Base-by-base conservation (phyloP, 2,797 vertebrate genomes). In the Notolepis coatsorum region DNA sequence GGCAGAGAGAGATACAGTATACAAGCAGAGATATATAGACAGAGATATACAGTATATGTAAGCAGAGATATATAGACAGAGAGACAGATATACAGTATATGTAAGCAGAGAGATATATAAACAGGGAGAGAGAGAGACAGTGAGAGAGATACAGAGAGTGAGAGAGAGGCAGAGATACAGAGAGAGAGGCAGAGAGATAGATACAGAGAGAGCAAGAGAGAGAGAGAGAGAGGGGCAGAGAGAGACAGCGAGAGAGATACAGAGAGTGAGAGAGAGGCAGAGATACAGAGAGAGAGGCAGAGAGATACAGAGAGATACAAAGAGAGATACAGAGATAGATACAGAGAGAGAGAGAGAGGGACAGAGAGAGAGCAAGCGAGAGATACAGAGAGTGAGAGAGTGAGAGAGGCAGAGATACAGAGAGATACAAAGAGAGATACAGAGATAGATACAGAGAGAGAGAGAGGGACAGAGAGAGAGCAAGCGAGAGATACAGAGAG, bases 381-480 rank as follows among this genome's bases (percentile, higher is more conserved):
- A 37, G 4, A 18, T 18, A 37, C 7, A 52, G 49, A 24, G 17
- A 1, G 2, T 31, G 60, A 31, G 25, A 35, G 47, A 50, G 28
- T n/a, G 21, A 20, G 18, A 31, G 27, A 66, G 55, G 41, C 17
- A 56, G 10, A 65, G 25, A 61, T 47, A 59, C 43, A 63, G 59
- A 45, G 18, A 20, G 61, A 73, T 52, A 60, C 70, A 51, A 42
- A 80, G 71, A 73, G 81, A n/a, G n/a, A n/a, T n/a, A n/a, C n/a
- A n/a, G n/a, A n/a, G n/a, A n/a, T n/a, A n/a, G n/a, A 70, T 58
- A 71, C 30, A 37, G 3, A 37, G 33, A n/a, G n/a, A n/a, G n/a
- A n/a, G n/a, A n/a, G n/a, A n/a, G n/a, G n/a, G n/a, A 46, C 37
- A 58, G 48, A 27, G 31, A 39, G 54, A 5, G 49, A 28, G 35